Evolutionary conservation across 1,140 invertebrate species (phyloP).

Genomic region (Plectus sambesii): DNA sequence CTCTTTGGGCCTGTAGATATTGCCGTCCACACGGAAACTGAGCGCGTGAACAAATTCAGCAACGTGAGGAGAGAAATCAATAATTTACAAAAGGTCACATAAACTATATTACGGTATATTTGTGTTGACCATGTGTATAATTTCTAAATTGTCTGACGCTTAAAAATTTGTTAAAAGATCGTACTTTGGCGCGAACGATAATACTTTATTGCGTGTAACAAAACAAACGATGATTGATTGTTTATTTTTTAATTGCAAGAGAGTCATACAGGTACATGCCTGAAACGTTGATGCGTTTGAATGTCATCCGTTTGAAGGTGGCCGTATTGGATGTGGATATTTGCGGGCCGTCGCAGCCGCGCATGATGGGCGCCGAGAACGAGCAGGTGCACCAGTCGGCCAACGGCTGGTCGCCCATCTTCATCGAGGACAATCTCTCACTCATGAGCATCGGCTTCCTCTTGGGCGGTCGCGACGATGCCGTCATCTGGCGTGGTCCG

Average conservation of each 20-base stretch:
- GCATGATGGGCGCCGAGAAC: conserved; percentile 53
- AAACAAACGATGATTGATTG: not conserved
- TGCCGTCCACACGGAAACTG: too few relatives aligned
- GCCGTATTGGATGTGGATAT: conserved; percentile 82
- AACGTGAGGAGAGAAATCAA: too few relatives aligned
- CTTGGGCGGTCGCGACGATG: conserved; percentile 63
- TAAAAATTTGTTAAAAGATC: too few relatives aligned
- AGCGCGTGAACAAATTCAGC: too few relatives aligned
- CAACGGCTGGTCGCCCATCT: conserved; percentile 89
- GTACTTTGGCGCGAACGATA: too few relatives aligned
- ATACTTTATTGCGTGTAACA: conserved; percentile 3
- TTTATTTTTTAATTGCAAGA: not conserved
- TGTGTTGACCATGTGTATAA: too few relatives aligned
- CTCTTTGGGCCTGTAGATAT: conserved; percentile 55
- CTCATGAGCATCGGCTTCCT: conserved; percentile 89
- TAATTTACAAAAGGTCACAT: too few relatives aligned
- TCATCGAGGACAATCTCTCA: conserved; percentile 70
- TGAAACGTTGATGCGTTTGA: conserved; percentile 8
- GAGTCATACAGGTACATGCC: not conserved
- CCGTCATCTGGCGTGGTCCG: conserved; percentile 87
- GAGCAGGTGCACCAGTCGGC: conserved; percentile 73
- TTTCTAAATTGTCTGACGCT: too few relatives aligned
- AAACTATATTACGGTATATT: too few relatives aligned
- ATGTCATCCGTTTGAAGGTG: conserved; percentile 53
- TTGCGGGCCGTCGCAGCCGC: conserved; percentile 66